Conservation (phyloP, 2,113 vertebrate genomes). For the Periophthalmus modestus region DNA sequence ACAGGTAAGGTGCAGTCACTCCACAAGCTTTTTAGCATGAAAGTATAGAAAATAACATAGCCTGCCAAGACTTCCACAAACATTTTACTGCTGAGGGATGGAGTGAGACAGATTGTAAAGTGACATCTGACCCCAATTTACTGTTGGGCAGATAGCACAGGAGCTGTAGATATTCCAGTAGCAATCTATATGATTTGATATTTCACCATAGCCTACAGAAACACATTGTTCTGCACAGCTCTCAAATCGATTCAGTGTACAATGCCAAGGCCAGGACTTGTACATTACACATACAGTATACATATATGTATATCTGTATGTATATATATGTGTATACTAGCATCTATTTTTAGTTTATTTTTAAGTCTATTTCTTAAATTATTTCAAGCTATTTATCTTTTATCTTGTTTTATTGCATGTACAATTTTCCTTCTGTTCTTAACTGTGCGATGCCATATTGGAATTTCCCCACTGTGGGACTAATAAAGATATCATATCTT, state of each 20-base stretch:
- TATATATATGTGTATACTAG: too few species aligned
- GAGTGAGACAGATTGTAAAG: neutral
- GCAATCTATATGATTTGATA: neutral
- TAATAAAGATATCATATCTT: too few species aligned
- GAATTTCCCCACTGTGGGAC: too few species aligned
- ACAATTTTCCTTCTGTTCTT: too few species aligned
- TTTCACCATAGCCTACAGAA: neutral
- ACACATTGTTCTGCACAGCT: neutral
- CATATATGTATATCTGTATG: too few species aligned
- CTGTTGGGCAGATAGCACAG: neutral
- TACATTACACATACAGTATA: too few species aligned
- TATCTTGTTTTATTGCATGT: too few species aligned
- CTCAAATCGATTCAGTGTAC: neutral
- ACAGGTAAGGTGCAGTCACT: constrained; percentile 14
- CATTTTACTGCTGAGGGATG: constrained; percentile 9
- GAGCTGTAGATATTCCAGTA: neutral
- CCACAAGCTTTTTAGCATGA: constrained; percentile 20
- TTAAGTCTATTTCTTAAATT: too few species aligned
- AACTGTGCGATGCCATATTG: too few species aligned
- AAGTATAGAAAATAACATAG: constrained; percentile 3
- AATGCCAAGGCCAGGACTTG: neutral
- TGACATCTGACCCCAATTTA: neutral
- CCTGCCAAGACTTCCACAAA: constrained; percentile 14
- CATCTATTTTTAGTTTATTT: too few species aligned
- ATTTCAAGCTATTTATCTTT: too few species aligned